A percentile compares a stretch with the other conserved stretches of the same genome.
Evolutionary conservation across 2,888 invertebrate genomes (phyloP).

Genomic region (Hydrotaea cyrtoneurina): DNA sequence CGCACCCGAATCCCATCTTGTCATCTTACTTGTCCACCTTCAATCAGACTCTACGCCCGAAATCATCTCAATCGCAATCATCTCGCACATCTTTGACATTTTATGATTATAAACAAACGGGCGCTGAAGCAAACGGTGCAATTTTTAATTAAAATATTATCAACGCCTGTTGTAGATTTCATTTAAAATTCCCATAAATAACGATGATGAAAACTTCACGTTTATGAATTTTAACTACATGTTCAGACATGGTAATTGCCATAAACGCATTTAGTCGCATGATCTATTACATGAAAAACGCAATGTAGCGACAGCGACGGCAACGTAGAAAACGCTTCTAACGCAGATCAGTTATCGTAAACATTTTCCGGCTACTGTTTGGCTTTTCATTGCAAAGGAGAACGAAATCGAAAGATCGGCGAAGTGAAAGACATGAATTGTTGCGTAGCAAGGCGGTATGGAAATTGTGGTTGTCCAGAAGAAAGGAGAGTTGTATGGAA

Average conservation of each 20-base stretch:
- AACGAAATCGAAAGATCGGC: neutral
- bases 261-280: conserved; percentile 19
- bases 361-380: conserved; percentile 58
- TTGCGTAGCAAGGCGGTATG: neutral
- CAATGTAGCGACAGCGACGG: neutral
- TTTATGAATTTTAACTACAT: conserved; percentile 50
- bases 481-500: neutral
- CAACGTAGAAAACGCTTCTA: neutral
- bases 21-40: neutral
- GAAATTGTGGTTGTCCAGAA: neutral
- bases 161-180: conserved; percentile 62
- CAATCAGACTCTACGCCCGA: neutral
- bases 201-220: conserved; percentile 57
- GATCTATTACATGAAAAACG: conserved; percentile 27
- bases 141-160: conserved; percentile 66
- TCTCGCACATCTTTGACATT: too few relatives aligned
- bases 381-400: neutral
- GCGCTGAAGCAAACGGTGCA: neutral
- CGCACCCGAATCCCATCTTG: neutral
- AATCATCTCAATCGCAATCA: too few relatives aligned
- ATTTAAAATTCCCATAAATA: conserved; percentile 66
- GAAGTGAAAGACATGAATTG: neutral
- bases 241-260: conserved; percentile 61
- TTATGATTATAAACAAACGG: neutral
- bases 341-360: conserved; percentile 44